Evolutionary conservation across 1,140 invertebrate species (phyloP).

Genomic region (Hypsibius dujardini): DNA sequence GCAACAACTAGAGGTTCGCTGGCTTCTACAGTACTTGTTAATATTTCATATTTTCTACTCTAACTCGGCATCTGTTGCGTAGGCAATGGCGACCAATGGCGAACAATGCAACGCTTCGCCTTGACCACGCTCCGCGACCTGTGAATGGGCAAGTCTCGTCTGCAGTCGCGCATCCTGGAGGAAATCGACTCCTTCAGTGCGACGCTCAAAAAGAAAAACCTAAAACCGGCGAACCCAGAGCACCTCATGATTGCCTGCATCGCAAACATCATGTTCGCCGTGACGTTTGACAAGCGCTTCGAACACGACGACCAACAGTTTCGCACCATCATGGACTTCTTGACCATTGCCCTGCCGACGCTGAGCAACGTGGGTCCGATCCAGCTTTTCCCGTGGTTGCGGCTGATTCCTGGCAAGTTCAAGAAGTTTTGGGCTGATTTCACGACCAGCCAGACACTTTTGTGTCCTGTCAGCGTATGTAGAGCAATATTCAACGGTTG

Average conservation of each 20-base stretch:
- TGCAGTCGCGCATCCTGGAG: constrained; percentile 27
- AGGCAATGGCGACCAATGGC: constrained; percentile 27
- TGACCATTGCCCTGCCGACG: neutral
- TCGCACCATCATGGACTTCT: constrained; percentile 40
- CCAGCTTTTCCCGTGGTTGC: neutral
- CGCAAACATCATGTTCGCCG: constrained; percentile 52
- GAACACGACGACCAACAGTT: constrained; percentile 48
- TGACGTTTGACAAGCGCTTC: constrained; percentile 55
- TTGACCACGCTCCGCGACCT: constrained; percentile 27
- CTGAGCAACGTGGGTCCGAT: constrained; percentile 21
- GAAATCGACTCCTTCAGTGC: constrained; percentile 22
- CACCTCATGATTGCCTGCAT: constrained; percentile 44
- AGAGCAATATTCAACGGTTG: too few species aligned
- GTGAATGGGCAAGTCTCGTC: constrained; percentile 27
- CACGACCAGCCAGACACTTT: too few species aligned
- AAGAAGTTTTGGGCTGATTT: constrained; percentile 35
- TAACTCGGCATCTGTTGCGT: too few species aligned
- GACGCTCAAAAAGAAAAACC: constrained; percentile 22
- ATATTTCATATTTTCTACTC: too few species aligned
- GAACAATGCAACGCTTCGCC: constrained; percentile 27
- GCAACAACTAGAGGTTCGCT: too few species aligned
- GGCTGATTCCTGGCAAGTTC: constrained; percentile 18
- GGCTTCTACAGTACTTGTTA: too few species aligned
- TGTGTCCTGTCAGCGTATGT: too few species aligned
- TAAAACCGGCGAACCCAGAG: constrained; percentile 34